Evolutionary conservation across 2,888 invertebrate genomes (phyloP).

Genomic region (Ctena decussata): DNA sequence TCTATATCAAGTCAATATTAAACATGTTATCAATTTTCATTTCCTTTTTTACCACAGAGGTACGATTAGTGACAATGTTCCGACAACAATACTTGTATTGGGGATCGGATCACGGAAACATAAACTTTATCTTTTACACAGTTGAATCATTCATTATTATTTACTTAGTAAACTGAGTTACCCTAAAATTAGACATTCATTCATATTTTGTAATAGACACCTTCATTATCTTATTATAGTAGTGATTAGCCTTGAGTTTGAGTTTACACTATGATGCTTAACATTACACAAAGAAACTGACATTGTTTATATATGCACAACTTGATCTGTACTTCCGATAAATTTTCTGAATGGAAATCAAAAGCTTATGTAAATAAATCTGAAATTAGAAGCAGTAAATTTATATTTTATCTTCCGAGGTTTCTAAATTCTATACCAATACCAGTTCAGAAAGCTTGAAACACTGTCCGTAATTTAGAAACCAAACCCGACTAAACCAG

Average conservation of each 20-base stretch:
- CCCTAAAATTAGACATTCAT: constrained; percentile 17
- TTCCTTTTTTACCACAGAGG: too few species aligned
- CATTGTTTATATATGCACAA: background rate
- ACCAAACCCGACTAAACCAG: constrained; percentile 31
- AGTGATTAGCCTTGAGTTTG: background rate
- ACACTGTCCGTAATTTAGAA: constrained; percentile 52
- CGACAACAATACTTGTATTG: too few species aligned
- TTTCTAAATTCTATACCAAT: background rate
- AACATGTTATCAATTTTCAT: too few species aligned
- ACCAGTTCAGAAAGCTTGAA: constrained; percentile 44
- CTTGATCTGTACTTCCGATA: background rate
- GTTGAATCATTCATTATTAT: constrained; percentile 3
- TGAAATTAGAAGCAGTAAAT: background rate
- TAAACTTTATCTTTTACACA: background rate
- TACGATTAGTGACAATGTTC: too few species aligned
- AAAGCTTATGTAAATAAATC: background rate
- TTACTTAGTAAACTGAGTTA: constrained; percentile 25
- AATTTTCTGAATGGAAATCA: background rate
- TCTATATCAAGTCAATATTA: too few species aligned
- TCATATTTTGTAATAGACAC: constrained; percentile 38
- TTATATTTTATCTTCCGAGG: background rate
- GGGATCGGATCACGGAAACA: background rate
- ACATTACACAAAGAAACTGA: background rate
- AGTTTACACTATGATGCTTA: background rate
- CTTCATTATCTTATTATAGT: constrained; percentile 18